A percentile compares a stretch with the other conserved stretches of the same genome.
Evolutionary conservation across 1,140 invertebrate species (phyloP).

Genomic region (Sarcophaga peregrina): DNA sequence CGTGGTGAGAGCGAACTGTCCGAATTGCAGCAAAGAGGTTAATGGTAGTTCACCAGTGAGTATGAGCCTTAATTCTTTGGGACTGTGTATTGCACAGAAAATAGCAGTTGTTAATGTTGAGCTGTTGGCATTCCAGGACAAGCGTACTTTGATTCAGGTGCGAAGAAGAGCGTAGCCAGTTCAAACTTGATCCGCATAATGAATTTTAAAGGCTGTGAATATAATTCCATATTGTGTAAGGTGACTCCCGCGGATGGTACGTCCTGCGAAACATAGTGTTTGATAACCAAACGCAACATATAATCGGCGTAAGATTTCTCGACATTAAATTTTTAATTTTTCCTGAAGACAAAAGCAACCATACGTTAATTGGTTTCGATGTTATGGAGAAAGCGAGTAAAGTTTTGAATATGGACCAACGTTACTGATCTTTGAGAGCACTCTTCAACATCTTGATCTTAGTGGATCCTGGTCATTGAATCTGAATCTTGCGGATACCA

Average conservation of each 20-base stretch:
- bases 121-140: slow-evolving; percentile 25
- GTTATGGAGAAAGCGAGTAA: slow-evolving; percentile 41
- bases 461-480: neutral
- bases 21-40: neutral
- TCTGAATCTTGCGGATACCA: neutral
- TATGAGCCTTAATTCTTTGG: slow-evolving; percentile 16
- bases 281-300: neutral
- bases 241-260: neutral
- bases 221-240: neutral
- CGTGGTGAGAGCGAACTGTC: too few relatives aligned
- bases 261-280: neutral
- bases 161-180: slow-evolving; percentile 42
- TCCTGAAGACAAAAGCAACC: slow-evolving; percentile 31
- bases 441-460: neutral
- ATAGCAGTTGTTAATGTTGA: slow-evolving; percentile 21
- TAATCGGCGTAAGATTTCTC: neutral
- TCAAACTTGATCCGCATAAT: slow-evolving; percentile 10
- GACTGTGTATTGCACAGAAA: slow-evolving; percentile 1
- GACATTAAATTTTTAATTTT: neutral
- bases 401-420: slow-evolving; percentile 39
- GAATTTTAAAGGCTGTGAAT: neutral
- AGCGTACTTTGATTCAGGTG: slow-evolving; percentile 43
- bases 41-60: slow-evolving; percentile 1
- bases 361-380: slow-evolving; percentile 44
- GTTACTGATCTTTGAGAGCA: slow-evolving; percentile 42